Evolutionary conservation across 2,888 invertebrate genomes (phyloP).

Genomic region (Nemoura dubitans): DNA sequence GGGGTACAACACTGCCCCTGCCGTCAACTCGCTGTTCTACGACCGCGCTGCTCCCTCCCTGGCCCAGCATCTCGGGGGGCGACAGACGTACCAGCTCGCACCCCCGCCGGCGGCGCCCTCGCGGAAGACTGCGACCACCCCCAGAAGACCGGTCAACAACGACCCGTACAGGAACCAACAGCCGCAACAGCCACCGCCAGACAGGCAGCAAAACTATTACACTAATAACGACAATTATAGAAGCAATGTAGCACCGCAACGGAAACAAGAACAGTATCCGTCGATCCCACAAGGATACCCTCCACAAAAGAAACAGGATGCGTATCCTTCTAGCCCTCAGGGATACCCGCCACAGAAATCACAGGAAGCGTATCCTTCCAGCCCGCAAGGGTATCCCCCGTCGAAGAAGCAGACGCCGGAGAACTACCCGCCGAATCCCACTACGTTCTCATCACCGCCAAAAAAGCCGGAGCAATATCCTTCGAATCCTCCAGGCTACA

Average conservation of each 20-base stretch:
- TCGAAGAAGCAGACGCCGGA: slow-evolving; percentile 41
- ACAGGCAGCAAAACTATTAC: slow-evolving; percentile 51
- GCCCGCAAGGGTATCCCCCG: slow-evolving; percentile 55
- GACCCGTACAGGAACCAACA: slow-evolving; percentile 48
- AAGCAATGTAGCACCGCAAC: slow-evolving; percentile 1
- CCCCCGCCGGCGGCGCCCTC: slow-evolving; percentile 52
- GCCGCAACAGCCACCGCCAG: slow-evolving; percentile 47
- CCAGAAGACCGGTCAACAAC: slow-evolving; percentile 38
- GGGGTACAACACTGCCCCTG: slow-evolving; percentile 51
- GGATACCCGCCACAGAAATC: slow-evolving; percentile 55
- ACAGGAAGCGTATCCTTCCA: slow-evolving; percentile 42
- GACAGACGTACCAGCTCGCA: slow-evolving; percentile 53
- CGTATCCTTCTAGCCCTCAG: slow-evolving; percentile 46
- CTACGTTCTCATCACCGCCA: not conserved
- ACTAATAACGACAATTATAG: slow-evolving; percentile 38
- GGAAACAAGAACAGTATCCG: slow-evolving; percentile 41
- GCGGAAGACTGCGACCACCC: slow-evolving; percentile 38
- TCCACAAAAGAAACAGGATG: slow-evolving; percentile 9
- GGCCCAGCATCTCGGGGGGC: slow-evolving; percentile 51
- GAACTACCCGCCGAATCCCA: slow-evolving; percentile 16
- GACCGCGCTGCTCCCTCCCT: slow-evolving; percentile 50
- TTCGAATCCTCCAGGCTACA: slow-evolving; percentile 54
- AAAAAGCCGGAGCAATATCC: slow-evolving; percentile 44
- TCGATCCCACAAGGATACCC: slow-evolving; percentile 53
- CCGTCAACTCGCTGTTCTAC: slow-evolving; percentile 48